phyloP scores from a whole-genome alignment of 2,113 vertebrate genomes.

The Corydoras maculifer region DNA sequence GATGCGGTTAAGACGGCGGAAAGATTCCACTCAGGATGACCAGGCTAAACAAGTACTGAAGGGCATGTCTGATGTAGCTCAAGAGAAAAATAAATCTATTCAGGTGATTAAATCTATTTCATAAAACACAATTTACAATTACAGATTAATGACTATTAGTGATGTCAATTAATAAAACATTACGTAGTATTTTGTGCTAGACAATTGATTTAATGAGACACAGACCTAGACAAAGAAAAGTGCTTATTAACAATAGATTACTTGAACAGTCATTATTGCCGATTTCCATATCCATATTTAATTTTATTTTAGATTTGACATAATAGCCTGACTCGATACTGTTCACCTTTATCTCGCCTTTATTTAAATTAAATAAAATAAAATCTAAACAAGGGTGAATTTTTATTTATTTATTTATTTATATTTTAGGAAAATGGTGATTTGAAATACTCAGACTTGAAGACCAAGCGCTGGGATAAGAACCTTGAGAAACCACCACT shows the following conservation, averaged over 20 bases:
- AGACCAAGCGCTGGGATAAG: slow-evolving; percentile 87
- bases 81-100: slow-evolving; percentile 89
- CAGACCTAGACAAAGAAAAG: too few relatives aligned
- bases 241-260: too few relatives aligned
- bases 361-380: too few relatives aligned
- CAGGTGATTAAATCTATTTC: slow-evolving; percentile 63
- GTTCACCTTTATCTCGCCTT: too few relatives aligned
- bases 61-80: slow-evolving; percentile 92
- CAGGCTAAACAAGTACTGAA: slow-evolving; percentile 98
- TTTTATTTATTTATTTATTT: neutral
- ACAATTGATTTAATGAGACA: too few relatives aligned
- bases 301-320: too few relatives aligned
- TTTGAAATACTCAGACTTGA: slow-evolving; percentile 69
- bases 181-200: too few relatives aligned
- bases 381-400: too few relatives aligned
- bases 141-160: neutral
- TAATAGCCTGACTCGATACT: too few relatives aligned
- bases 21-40: slow-evolving; percentile 87
- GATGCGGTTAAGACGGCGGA: slow-evolving; percentile 86
- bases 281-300: too few relatives aligned
- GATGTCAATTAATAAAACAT: neutral
- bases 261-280: too few relatives aligned
- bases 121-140: neutral
- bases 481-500: slow-evolving; percentile 88
- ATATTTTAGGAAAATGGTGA: slow-evolving; percentile 74